Percentiles rank a stretch among this genome's conserved stretches.
These are phyloP conservation scores for Ibidorhyncha struthersii DNA, from an alignment of 2,113 vertebrate species.

Conservation along the genomic window DNA sequence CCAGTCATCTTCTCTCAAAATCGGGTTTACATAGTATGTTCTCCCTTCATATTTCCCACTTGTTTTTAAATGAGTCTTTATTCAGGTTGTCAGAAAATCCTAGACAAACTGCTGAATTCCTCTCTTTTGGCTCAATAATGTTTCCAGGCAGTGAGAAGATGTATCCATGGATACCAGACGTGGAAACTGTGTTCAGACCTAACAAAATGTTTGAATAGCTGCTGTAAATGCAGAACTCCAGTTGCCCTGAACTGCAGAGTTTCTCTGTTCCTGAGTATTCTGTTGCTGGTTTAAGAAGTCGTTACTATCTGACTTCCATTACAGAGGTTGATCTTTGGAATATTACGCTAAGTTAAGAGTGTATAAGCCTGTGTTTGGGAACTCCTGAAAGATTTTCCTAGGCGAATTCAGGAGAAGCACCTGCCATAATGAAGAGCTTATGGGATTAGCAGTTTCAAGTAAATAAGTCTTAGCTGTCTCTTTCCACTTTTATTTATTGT, in stretches of 20 bases:
- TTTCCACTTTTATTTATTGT: conserved; percentile 56
- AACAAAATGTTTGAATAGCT: not conserved
- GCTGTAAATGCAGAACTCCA: not conserved
- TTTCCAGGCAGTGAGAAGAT: conserved; percentile 33
- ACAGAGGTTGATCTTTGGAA: not conserved
- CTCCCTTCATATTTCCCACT: not conserved
- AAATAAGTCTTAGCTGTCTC: not conserved
- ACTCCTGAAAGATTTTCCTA: not conserved
- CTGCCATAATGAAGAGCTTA: not conserved
- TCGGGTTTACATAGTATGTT: not conserved
- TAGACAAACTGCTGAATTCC: not conserved
- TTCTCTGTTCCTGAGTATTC: not conserved
- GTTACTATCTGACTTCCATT: not conserved
- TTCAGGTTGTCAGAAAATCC: not conserved
- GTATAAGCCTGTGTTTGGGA: not conserved
- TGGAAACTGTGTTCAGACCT: not conserved
- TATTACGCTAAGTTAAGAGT: not conserved
- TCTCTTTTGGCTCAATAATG: not conserved
- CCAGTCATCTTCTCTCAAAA: not conserved
- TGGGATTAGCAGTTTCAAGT: not conserved
- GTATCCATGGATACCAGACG: conserved; percentile 48
- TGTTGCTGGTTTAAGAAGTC: not conserved
- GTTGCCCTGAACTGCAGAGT: not conserved
- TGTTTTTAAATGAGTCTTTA: not conserved
- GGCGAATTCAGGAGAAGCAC: not conserved